These are phyloP conservation scores for Carterocephalus palaemon DNA, from an alignment of 2,888 invertebrate genomes.

Conservation along the genomic window DNA sequence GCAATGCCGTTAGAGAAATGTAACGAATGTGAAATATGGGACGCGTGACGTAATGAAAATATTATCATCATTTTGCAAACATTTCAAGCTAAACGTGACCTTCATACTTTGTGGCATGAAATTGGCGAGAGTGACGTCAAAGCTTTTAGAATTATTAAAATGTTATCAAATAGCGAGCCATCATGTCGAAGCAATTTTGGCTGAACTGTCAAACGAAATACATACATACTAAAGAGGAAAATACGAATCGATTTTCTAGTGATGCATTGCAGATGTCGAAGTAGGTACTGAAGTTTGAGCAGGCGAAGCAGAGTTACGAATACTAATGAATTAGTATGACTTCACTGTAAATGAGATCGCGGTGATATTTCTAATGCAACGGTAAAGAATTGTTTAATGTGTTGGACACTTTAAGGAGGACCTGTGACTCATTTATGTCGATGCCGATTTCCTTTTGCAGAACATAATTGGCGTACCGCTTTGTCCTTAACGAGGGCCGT, in stretches of 20 bases:
- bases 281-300: constrained; percentile 9
- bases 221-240: not conserved
- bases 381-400: constrained; percentile 12
- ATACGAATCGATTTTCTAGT: constrained; percentile 4
- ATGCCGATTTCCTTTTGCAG: constrained; percentile 2
- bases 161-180: constrained; percentile 3
- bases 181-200: constrained; percentile 2
- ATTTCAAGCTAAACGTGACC: constrained; percentile 5
- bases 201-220: not conserved
- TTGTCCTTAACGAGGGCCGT: too few relatives aligned
- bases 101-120: not conserved
- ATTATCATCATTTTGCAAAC: not conserved
- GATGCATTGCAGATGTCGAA: constrained; percentile 16
- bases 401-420: constrained; percentile 7
- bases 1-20: not conserved
- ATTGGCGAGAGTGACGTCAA: constrained; percentile 5
- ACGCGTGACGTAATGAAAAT: constrained; percentile 3
- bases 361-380: constrained; percentile 14
- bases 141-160: constrained; percentile 10
- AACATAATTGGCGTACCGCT: constrained; percentile 11
- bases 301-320: constrained; percentile 13
- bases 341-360: constrained; percentile 12
- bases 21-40: not conserved
- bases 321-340: constrained; percentile 21
- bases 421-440: constrained; percentile 8